Evolutionary conservation across 1,140 invertebrate species (phyloP), one percentile per base, ranked within the genome.

Genomic region (Ceratina australensis): DNA sequence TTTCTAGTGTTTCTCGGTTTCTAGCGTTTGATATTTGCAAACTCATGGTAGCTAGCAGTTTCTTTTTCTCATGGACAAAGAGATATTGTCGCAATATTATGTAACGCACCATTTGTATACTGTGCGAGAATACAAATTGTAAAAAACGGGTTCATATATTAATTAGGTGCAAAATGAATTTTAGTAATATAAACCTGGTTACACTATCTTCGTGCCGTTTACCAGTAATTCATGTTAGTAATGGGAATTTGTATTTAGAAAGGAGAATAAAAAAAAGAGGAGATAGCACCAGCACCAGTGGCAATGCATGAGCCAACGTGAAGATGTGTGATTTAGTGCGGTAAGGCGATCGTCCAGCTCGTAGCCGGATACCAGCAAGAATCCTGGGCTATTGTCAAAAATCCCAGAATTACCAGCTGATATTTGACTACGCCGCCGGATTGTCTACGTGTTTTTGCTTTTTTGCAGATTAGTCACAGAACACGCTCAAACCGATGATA

Each of bases 351-450:
- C 89, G 88, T 90, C 92, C 88, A 90, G 90, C 88, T 91, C 92
- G 91, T 91, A 91, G 92, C 90, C 92, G 93, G 92, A 97, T 97
- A 97, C 95, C 96, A 96, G 94, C 94, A 94, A 95, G 95, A 95
- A 97, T 94, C 94, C 96, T 96, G 96, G 94, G 94, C 81, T 89
- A 88, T 88, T 89, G 88, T 91, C 88, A 93, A 82, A 42, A 90
- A 89, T 93, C 96, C 96, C 97, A 97, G 96, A 97, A 97, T 97
- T 98, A 97, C 96, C 96, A 97, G 96, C 96, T 98, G 97, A 98
- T 98, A 98, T 97, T 98, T 96, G 94, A 95, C 94, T 93, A 94
- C 94, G 88, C 87, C 91, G 92, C 93, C 92, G 84, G 89, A 91
- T 88, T 86, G 63, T 87, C 71, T 87, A 89, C 87, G 87, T 82